These are phyloP conservation scores for Lycopodina hypogea DNA, from an alignment of 37 sponge, comb jelly and placozoan genomes.

Conservation along the genomic window DNA sequence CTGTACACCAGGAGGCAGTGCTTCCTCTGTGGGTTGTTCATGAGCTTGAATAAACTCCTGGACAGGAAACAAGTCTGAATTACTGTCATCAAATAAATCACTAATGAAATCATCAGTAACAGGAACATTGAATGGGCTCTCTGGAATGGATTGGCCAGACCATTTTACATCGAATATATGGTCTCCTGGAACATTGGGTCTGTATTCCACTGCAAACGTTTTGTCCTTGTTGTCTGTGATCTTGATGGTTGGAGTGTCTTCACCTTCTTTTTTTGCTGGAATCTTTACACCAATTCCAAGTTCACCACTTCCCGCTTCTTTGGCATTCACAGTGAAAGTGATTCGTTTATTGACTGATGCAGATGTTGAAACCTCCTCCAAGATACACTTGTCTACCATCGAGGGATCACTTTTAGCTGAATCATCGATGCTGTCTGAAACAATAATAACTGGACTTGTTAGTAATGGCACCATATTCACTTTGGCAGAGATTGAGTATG, in stretches of 20 bases:
- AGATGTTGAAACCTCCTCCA: background rate
- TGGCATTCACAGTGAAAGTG: constrained; percentile 43
- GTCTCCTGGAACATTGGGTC: constrained; percentile 21
- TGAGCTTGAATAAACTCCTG: background rate
- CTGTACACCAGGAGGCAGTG: background rate
- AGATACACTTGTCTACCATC: constrained; percentile 11
- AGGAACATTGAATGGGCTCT: constrained; percentile 34
- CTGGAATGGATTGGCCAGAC: constrained; percentile 41
- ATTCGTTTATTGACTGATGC: constrained; percentile 16
- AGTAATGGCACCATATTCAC: constrained; percentile 30
- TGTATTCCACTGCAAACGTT: constrained; percentile 18
- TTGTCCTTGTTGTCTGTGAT: constrained; percentile 46
- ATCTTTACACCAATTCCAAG: constrained; percentile 7
- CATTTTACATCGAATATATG: constrained; percentile 48
- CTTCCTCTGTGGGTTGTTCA: background rate
- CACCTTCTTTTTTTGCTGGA: background rate
- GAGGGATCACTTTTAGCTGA: constrained; percentile 42
- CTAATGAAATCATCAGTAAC: background rate
- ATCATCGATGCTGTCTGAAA: constrained; percentile 16
- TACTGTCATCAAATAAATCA: background rate
- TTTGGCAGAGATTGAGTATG: constrained; percentile 34
- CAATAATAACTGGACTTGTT: constrained; percentile 34
- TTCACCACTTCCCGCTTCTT: constrained; percentile 39
- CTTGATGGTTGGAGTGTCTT: constrained; percentile 1
- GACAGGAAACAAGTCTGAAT: background rate